phyloP scores from a whole-genome alignment of 1,140 invertebrate genomes.

The Bombus affinis region DNA sequence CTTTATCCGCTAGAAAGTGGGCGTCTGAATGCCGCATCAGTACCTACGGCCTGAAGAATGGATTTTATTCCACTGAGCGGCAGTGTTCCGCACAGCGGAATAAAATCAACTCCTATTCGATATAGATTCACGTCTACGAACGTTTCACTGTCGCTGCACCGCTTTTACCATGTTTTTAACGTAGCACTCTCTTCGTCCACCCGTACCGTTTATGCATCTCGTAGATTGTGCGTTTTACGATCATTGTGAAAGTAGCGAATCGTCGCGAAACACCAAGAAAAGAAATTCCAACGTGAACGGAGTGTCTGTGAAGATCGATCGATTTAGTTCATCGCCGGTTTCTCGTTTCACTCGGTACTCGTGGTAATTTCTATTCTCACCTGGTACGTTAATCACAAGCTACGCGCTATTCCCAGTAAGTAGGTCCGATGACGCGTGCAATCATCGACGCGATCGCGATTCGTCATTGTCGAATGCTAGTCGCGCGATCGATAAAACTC shows the following conservation, averaged over 20 bases:
- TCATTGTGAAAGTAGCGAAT: background rate
- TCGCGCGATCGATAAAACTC: constrained; percentile 26
- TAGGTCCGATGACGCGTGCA: background rate
- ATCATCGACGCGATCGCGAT: constrained; percentile 23
- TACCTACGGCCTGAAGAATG: background rate
- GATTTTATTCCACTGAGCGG: constrained; percentile 3
- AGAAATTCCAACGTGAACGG: background rate
- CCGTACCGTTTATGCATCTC: background rate
- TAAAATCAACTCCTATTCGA: background rate
- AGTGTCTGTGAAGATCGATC: background rate
- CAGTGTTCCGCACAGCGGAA: background rate
- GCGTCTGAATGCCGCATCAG: constrained; percentile 3
- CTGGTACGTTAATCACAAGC: background rate
- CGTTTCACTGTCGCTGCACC: constrained; percentile 1
- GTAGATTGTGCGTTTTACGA: background rate
- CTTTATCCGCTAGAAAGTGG: background rate
- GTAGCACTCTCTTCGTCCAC: background rate
- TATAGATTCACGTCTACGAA: background rate
- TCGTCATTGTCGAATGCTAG: background rate
- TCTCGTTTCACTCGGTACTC: background rate
- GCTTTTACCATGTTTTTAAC: background rate
- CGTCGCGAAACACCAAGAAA: too few relatives aligned
- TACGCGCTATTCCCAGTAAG: background rate
- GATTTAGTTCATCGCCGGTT: background rate
- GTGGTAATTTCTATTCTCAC: background rate